Conservation (phyloP, 92 coral and sea anemone species). For the Plumapathes pennacea region DNA sequence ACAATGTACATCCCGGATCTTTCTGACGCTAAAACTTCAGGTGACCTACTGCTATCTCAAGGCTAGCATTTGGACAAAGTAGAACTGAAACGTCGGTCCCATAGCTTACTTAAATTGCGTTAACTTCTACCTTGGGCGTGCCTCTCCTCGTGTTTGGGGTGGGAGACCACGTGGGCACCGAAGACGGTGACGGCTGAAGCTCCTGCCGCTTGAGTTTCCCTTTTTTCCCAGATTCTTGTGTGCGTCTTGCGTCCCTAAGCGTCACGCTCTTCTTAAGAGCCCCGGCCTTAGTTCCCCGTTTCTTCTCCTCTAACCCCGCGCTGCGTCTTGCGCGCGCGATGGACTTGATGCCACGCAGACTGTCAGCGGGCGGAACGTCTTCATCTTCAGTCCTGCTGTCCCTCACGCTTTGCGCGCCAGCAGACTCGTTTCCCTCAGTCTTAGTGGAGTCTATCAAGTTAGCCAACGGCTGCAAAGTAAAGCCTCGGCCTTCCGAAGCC, state of each 20-base stretch:
- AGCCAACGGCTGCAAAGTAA: slow-evolving; percentile 54
- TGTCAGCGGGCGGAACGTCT: slow-evolving; percentile 93
- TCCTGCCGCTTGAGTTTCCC: slow-evolving; percentile 16
- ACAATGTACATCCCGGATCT: too few relatives aligned
- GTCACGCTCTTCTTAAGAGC: slow-evolving; percentile 1
- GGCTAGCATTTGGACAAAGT: too few relatives aligned
- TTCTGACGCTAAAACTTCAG: too few relatives aligned
- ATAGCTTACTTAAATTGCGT: too few relatives aligned
- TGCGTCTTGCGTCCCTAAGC: slow-evolving; percentile 16
- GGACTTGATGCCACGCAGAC: slow-evolving; percentile 84
- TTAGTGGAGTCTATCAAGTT: slow-evolving; percentile 53
- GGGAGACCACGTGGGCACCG: slow-evolving; percentile 90
- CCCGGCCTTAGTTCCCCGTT: slow-evolving; percentile 1
- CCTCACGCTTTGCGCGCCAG: neutral
- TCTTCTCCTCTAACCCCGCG: slow-evolving; percentile 32
- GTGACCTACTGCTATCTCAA: too few relatives aligned
- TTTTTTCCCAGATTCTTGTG: slow-evolving; percentile 7
- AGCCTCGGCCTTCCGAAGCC: slow-evolving; percentile 31
- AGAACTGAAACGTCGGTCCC: too few relatives aligned
- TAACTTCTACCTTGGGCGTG: slow-evolving; percentile 72
- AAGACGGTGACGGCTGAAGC: slow-evolving; percentile 69
- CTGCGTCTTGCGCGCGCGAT: slow-evolving; percentile 69
- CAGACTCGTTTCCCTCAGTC: slow-evolving; percentile 25
- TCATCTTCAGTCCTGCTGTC: slow-evolving; percentile 62
- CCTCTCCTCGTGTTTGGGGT: slow-evolving; percentile 66